Conservation (phyloP, 2,888 invertebrate genomes). For the Coremacera marginata region DNA sequence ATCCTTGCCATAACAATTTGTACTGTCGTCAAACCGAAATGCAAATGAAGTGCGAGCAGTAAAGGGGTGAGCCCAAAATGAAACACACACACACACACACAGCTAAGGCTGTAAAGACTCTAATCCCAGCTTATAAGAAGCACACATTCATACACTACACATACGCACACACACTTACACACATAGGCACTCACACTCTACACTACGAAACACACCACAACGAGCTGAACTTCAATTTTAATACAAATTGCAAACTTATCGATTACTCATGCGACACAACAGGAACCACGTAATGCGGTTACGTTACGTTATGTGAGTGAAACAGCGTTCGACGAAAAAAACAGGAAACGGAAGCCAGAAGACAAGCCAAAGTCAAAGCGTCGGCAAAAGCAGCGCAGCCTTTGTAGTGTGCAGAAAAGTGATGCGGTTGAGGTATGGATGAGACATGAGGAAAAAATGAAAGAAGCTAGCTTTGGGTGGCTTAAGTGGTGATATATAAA, state of each 20-base stretch:
- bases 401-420: too few species aligned
- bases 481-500: neutral
- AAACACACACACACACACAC: too few species aligned
- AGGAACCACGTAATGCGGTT: conserved; percentile 9
- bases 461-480: too few species aligned
- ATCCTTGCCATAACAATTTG: conserved; percentile 4
- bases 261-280: conserved; percentile 12
- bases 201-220: neutral
- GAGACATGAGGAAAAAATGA: too few species aligned
- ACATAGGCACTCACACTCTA: neutral
- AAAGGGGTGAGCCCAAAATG: neutral
- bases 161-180: neutral
- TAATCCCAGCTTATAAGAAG: conserved; percentile 19
- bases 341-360: conserved; percentile 2
- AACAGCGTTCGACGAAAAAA: neutral
- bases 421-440: too few species aligned
- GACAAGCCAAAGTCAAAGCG: neutral
- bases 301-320: neutral
- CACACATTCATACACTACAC: neutral
- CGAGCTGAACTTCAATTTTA: neutral
- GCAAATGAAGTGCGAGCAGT: neutral
- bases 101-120: neutral
- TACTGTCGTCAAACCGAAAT: neutral
- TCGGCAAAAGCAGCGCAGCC: too few species aligned
- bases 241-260: conserved; percentile 33